These are phyloP conservation scores for Ianthella basta DNA, from an alignment of 37 sponge, comb jelly and placozoan genomes.

Conservation along the genomic window DNA sequence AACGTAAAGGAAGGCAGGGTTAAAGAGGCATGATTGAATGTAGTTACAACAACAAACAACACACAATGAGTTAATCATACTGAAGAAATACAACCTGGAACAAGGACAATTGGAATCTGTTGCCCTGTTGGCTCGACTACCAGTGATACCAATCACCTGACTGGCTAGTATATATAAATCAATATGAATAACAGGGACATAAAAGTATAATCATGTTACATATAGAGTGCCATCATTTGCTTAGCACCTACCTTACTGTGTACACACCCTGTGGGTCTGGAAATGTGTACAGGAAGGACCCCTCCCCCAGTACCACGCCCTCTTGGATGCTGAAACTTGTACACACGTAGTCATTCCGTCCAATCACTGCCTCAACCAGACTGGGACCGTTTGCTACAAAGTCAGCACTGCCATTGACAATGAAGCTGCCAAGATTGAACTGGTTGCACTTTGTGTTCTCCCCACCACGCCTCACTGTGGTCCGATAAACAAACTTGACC, in stretches of 20 bases:
- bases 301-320: constrained; percentile 18
- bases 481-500: neutral
- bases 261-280: constrained; percentile 11
- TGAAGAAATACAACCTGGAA: too few relatives aligned
- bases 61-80: too few relatives aligned
- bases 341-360: neutral
- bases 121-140: too few relatives aligned
- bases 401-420: neutral
- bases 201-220: too few relatives aligned
- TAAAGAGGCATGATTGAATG: too few relatives aligned
- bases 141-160: too few relatives aligned
- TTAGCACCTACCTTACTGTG: neutral
- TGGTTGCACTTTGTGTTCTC: constrained; percentile 25
- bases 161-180: too few relatives aligned
- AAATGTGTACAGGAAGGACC: constrained; percentile 29
- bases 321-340: constrained; percentile 21
- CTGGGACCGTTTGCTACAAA: constrained; percentile 5
- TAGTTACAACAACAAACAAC: too few relatives aligned
- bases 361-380: neutral
- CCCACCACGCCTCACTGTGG: constrained; percentile 13
- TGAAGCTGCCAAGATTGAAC: constrained; percentile 11
- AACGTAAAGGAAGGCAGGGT: too few relatives aligned
- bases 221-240: too few relatives aligned
- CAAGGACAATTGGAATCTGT: too few relatives aligned
- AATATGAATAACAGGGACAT: too few relatives aligned